Percentiles rank a stretch among this genome's conserved stretches.
Evolutionary conservation across 1,140 invertebrate species (phyloP).

Genomic region (Lepidurus packardi): DNA sequence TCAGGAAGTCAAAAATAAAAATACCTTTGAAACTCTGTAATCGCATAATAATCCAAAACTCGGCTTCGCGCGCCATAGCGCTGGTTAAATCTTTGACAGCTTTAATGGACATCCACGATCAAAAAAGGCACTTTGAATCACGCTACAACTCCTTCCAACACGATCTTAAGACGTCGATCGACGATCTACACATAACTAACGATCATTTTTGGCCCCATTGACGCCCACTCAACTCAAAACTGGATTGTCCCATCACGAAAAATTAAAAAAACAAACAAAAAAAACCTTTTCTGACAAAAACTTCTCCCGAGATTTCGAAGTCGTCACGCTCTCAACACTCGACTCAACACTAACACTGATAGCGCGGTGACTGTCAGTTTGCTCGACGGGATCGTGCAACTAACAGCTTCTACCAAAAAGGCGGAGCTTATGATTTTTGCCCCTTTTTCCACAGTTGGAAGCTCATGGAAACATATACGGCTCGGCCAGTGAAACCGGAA

Average conservation of each 20-base stretch:
- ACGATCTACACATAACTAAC: too few relatives aligned
- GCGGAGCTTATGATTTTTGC: background rate
- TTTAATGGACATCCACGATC: background rate
- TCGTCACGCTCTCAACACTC: background rate
- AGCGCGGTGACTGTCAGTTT: background rate
- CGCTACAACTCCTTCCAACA: background rate
- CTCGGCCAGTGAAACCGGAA: background rate
- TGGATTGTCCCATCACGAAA: background rate
- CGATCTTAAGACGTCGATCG: background rate
- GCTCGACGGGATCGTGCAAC: background rate
- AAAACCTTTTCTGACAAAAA: too few relatives aligned
- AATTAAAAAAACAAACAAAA: background rate
- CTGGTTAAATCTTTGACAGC: background rate
- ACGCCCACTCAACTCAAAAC: background rate
- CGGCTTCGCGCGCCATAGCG: background rate
- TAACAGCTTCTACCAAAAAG: background rate
- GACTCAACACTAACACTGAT: background rate
- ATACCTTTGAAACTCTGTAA: conserved; percentile 8
- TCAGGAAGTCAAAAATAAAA: too few relatives aligned
- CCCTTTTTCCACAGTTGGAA: background rate
- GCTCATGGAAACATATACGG: too few relatives aligned
- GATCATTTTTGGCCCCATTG: too few relatives aligned
- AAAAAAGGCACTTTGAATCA: background rate
- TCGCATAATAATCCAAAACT: conserved; percentile 14
- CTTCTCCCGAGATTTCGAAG: too few relatives aligned